Conservation (phyloP, 2,113 vertebrate genomes). For the Heterotilapia buettikoferi region DNA sequence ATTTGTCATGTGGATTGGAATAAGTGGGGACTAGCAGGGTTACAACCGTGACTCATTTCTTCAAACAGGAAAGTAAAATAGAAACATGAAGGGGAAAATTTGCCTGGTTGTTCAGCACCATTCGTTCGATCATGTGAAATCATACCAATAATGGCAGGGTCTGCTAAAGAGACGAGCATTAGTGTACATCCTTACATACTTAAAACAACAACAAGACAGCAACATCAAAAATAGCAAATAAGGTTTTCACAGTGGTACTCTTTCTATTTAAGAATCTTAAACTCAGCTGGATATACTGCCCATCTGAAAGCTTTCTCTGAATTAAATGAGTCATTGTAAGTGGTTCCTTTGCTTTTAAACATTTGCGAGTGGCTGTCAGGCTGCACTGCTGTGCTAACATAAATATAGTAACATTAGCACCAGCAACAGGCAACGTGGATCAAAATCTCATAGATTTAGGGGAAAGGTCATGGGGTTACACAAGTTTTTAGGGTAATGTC, state of each 20-base stretch:
- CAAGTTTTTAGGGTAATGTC: not conserved
- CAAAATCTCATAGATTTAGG: not conserved
- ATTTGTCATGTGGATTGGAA: not conserved
- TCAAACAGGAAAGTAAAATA: not conserved
- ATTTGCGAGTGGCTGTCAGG: not conserved
- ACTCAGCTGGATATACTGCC: not conserved
- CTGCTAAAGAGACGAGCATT: not conserved
- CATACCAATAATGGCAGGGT: not conserved
- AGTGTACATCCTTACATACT: not conserved
- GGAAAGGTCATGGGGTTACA: not conserved
- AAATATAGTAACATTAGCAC: not conserved
- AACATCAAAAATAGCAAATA: not conserved
- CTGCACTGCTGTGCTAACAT: not conserved
- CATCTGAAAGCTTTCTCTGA: not conserved
- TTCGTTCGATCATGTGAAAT: not conserved
- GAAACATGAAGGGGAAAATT: not conserved
- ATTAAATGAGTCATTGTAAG: not conserved
- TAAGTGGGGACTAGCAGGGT: not conserved
- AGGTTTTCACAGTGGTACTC: not conserved
- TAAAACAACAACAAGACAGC: not conserved
- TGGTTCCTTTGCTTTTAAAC: not conserved
- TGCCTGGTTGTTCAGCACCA: not conserved
- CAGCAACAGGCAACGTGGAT: not conserved
- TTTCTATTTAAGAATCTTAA: not conserved
- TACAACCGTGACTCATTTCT: not conserved